Evolutionary conservation across 2,113 vertebrate species (phyloP).

Genomic region (Trogon melanurus): DNA sequence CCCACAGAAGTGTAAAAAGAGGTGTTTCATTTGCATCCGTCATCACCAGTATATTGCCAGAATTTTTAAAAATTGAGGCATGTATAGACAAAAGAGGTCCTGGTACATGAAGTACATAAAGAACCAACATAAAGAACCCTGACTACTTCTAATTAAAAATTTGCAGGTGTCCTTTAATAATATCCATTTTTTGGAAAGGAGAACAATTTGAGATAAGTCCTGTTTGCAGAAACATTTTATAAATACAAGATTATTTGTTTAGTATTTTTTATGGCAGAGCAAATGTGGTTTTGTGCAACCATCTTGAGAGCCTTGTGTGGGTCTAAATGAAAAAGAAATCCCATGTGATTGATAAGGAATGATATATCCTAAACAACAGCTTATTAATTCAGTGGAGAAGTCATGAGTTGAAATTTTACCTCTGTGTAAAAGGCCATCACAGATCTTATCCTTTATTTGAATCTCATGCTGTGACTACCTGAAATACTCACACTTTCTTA

Average conservation of each 20-base stretch:
- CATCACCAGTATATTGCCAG: not conserved
- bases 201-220: not conserved
- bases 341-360: not conserved
- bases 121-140: not conserved
- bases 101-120: not conserved
- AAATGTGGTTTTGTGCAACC: not conserved
- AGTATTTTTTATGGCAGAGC: not conserved
- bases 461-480: not conserved
- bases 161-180: not conserved
- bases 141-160: not conserved
- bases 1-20: not conserved
- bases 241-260: not conserved
- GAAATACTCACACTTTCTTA: not conserved
- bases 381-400: not conserved
- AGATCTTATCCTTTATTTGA: not conserved
- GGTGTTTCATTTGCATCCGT: not conserved
- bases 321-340: not conserved
- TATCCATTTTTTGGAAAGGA: accelerated
- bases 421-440: not conserved
- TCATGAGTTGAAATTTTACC: not conserved
- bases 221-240: not conserved
- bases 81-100: not conserved
- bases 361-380: not conserved
- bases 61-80: not conserved
- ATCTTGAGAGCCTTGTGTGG: not conserved